phyloP scores from a whole-genome alignment of 2,888 invertebrate species.

The Schrankia costaestrigalis region DNA sequence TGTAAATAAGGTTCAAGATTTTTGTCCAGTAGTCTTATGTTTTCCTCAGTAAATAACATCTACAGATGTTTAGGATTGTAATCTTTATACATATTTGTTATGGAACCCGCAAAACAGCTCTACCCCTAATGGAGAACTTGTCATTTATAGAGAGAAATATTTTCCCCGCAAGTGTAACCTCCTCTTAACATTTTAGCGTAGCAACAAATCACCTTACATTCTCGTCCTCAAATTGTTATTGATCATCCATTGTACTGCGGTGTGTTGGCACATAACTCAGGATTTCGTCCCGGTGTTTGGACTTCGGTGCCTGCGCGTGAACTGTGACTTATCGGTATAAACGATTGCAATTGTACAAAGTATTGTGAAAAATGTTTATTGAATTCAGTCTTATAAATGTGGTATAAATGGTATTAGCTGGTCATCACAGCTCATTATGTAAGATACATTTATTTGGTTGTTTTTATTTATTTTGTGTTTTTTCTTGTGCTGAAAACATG shows the following conservation, averaged over 20 bases:
- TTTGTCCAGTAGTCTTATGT: too few relatives aligned
- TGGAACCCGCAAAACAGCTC: too few relatives aligned
- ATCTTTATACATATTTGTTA: too few relatives aligned
- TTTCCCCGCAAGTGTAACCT: slow-evolving; percentile 6
- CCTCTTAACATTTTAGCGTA: slow-evolving; percentile 22
- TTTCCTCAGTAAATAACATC: too few relatives aligned
- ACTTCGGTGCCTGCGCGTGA: slow-evolving; percentile 43
- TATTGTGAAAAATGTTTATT: slow-evolving; percentile 20
- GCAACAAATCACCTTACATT: slow-evolving; percentile 54
- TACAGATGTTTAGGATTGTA: too few relatives aligned
- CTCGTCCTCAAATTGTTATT: slow-evolving; percentile 70
- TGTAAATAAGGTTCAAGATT: too few relatives aligned
- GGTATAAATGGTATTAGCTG: slow-evolving; percentile 7
- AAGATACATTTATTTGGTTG: neutral
- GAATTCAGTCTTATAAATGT: slow-evolving; percentile 5
- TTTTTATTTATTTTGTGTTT: neutral
- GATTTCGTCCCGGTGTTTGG: slow-evolving; percentile 65
- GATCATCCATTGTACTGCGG: slow-evolving; percentile 63
- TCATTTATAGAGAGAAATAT: too few relatives aligned
- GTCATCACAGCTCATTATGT: slow-evolving; percentile 1
- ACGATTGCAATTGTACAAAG: slow-evolving; percentile 29
- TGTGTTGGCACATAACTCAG: slow-evolving; percentile 56
- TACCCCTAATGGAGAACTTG: too few relatives aligned
- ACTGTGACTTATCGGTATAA: slow-evolving; percentile 39
- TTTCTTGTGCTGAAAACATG: too few relatives aligned